Base-by-base conservation (phyloP, 2,888 invertebrate species). In the Parapristionchus giblindavisi region DNA sequence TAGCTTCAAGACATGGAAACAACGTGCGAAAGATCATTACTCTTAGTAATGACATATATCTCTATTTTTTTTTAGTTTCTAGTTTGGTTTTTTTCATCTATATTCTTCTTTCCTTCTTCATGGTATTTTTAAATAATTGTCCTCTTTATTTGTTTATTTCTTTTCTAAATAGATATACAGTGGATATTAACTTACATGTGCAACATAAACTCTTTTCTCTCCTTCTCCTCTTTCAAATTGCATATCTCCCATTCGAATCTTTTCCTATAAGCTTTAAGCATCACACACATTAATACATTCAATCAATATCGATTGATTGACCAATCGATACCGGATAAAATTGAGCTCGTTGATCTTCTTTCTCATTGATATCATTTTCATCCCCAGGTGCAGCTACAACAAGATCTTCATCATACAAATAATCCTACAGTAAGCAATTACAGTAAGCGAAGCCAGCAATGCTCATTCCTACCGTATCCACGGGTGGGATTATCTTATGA, bases 331-430 rank as follows among this genome's bases (percentile, higher is more conserved):
- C 66, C 66, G 66, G 66, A 24, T 66, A 66, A 36, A 66, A 66
- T 6, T 66, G 66, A 66, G 66, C 66, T 32, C 66, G 29, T 8
- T 51, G 66, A 51, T 34, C n/a, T 0, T 32, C 29, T 11, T 32
- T 24, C 11, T 66, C 51, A 11, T n/a, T n/a, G n/a, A n/a, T n/a
- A n/a, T 66, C 51, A 11, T 66, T 38, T 1, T 43, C 32, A 5
- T 66, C 65, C 32, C 34, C 51, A 6, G 29, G 6, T 32, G 48
- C 3, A 17, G 27, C 32, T 3, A 51, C 51, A 32, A 34, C 32
- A 5, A 66, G 66, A 66, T 66, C 51, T 48, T 66, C 66, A 21
- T 66, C 66, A 51, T 66, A 66, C 21, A 66, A 36, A 66, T 66
- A 66, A 21, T 66, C 66, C 66, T 66, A 24, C 1, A 51, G n/a